Conservation (phyloP, 2,888 invertebrate species). For the Oithona nana region DNA sequence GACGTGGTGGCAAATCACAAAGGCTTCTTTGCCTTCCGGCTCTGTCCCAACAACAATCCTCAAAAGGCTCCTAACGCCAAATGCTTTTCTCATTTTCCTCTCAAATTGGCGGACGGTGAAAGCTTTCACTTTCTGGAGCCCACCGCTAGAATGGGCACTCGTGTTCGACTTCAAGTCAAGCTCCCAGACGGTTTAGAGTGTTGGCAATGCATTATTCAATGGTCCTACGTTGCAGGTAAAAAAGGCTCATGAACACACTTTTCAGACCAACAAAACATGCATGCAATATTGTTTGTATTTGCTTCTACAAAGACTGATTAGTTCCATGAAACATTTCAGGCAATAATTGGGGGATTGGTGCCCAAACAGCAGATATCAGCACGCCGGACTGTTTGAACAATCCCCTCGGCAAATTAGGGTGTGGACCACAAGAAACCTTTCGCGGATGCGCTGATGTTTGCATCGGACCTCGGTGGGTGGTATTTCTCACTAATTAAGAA, state of each 20-base stretch:
- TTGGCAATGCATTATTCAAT: conserved; percentile 15
- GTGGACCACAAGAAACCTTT: conserved; percentile 16
- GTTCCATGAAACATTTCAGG: too few relatives aligned
- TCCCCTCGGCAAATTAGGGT: conserved; percentile 2
- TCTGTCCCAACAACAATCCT: conserved; percentile 8
- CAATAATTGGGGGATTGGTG: conserved; percentile 14
- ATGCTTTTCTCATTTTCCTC: conserved; percentile 4
- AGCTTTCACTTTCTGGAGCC: not conserved
- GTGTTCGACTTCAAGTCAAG: not conserved
- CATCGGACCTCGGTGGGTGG: conserved; percentile 7
- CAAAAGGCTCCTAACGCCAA: not conserved
- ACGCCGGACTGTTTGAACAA: conserved; percentile 8
- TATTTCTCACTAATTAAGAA: not conserved
- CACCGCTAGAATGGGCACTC: not conserved
- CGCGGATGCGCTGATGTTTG: conserved; percentile 15
- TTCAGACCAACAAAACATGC: not conserved
- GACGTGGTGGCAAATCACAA: conserved; percentile 13
- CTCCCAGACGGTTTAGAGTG: not conserved
- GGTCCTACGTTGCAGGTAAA: not conserved
- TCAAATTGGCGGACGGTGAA: not conserved
- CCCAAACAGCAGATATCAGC: not conserved
- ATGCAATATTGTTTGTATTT: not conserved
- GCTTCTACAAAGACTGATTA: not conserved
- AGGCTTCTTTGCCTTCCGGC: conserved; percentile 8
- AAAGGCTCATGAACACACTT: not conserved